Evolutionary conservation across 2,113 vertebrate genomes (phyloP), one percentile per base, ranked within the genome.

Genomic region (Macrotus californicus): DNA sequence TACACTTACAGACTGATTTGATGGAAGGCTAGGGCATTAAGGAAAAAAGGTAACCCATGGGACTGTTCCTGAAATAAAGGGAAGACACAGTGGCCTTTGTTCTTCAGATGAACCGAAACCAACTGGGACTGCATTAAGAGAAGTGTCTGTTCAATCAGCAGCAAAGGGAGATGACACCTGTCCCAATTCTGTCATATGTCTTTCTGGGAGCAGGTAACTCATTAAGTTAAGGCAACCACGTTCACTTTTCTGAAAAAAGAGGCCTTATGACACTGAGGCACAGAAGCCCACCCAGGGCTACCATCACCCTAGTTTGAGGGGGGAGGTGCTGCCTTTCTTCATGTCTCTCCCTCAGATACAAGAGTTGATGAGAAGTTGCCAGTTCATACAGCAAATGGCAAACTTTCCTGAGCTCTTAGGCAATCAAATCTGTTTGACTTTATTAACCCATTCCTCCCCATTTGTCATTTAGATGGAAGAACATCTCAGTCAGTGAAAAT

Each of bases 401-500:
- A 52, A 59, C 39, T 94, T 56, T 9, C 6, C 73, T 75, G 67
- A 85, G 59, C 16, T 64, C 81, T 90, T 43, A 9, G 19, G 75
- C 18, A 86, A 84, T 69, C 34, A 19, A 10, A 9, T 52, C 34
- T 39, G 10, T 72, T 93, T 66, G 36, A 16, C 54, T 87, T 93
- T 80, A 29, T 87, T 76, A 69, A 75, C 31, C 36, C 5, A 69
- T 52, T 26, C 67, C 46, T 93, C 26, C 54, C 41, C 39, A 2
- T 92, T 87, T 94, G 34, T 87, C 79, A 96, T 76, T 91, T 69
- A 94, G 52, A 81, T 39, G 22, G 19, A 72, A 92, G 61, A 89
- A 87, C 61, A 41, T 72, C 83, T 67, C 64, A 43, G 36, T 83
- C 73, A 48, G 2, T 88, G 64, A 93, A 94, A 95, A 76, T 48